phyloP scores from a whole-genome alignment of 2,888 invertebrate species.

The Entomobrya proxima region DNA sequence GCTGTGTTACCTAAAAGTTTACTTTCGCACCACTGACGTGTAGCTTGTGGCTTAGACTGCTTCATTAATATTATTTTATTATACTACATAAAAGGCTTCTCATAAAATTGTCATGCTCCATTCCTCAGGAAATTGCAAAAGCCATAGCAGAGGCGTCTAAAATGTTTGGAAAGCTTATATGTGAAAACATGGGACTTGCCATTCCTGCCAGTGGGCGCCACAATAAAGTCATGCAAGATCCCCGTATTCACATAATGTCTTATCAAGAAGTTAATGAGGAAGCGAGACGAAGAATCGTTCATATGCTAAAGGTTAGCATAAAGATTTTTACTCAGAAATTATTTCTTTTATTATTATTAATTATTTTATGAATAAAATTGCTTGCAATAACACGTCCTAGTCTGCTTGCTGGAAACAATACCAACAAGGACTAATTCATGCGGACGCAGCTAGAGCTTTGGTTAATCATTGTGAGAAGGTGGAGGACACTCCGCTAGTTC shows the following conservation, averaged over 20 bases:
- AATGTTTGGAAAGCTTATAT: constrained; percentile 57
- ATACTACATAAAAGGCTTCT: too few species aligned
- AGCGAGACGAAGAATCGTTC: constrained; percentile 81
- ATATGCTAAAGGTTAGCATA: constrained; percentile 80
- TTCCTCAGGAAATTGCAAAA: constrained; percentile 56
- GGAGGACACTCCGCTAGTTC: constrained; percentile 77
- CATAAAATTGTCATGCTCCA: too few species aligned
- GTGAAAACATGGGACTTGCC: constrained; percentile 34
- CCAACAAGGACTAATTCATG: constrained; percentile 82
- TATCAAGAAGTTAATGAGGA: constrained; percentile 80
- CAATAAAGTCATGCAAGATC: constrained; percentile 64
- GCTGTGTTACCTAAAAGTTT: too few species aligned
- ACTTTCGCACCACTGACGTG: too few species aligned
- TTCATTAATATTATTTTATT: background rate
- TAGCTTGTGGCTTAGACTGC: too few species aligned
- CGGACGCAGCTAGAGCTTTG: constrained; percentile 80
- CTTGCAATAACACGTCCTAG: constrained; percentile 1
- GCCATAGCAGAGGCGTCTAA: constrained; percentile 54
- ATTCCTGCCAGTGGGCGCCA: constrained; percentile 34
- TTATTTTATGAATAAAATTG: background rate
- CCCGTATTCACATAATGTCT: constrained; percentile 53
- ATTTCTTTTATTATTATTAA: background rate
- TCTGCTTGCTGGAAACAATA: constrained; percentile 82
- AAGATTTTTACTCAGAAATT: background rate
- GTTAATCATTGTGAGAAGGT: constrained; percentile 81